Percentiles rank a stretch among this genome's conserved stretches.
These are phyloP conservation scores for Oryzias curvinotus DNA, from an alignment of 2,113 vertebrate genomes.

Conservation along the genomic window DNA sequence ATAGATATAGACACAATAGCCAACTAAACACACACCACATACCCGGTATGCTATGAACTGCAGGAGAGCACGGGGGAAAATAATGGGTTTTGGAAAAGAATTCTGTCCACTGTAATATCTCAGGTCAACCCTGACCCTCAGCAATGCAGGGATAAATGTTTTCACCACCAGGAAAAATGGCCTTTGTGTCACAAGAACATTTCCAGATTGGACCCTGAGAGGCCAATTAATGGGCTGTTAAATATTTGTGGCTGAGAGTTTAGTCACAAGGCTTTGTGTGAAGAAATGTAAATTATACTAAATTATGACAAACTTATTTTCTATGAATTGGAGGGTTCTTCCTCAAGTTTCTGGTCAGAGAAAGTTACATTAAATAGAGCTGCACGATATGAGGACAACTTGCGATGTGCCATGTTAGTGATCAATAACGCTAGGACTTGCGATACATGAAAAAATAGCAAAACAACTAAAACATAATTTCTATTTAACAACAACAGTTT, in stretches of 20 bases:
- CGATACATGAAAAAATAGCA: no score
- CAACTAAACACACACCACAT: background rate
- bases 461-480: no score
- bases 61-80: conserved; percentile 3
- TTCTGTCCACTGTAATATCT: conserved; percentile 1
- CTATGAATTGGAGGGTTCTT: no score
- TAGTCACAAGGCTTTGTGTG: conserved; percentile 10
- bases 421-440: no score
- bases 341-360: no score
- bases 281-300: conserved; percentile 15
- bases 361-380: no score
- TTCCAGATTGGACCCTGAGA: conserved; percentile 40
- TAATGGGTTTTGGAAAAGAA: conserved; percentile 25
- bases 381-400: no score
- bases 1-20: background rate
- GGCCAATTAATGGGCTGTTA: conserved; percentile 58
- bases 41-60: conserved; percentile 1
- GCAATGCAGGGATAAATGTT: background rate
- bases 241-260: conserved; percentile 12
- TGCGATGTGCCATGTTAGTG: no score
- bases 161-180: conserved; percentile 15
- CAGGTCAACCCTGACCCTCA: conserved; percentile 6
- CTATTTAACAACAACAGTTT: no score
- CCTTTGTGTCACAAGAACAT: conserved; percentile 50
- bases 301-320: conserved; percentile 1